Evolutionary conservation across 2,888 invertebrate species (phyloP).

Genomic region (Quadriops clusia): DNA sequence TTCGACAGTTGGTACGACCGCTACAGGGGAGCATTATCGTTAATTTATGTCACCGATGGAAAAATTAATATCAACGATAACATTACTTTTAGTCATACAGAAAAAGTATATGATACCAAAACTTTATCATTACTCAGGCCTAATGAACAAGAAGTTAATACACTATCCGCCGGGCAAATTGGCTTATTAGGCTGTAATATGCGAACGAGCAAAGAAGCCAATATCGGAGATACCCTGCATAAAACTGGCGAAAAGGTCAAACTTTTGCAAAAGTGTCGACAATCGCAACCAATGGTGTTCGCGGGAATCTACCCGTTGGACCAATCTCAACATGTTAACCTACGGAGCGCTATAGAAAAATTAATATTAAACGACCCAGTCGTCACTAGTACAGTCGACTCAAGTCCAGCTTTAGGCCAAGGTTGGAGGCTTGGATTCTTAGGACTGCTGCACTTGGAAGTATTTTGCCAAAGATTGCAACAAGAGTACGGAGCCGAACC

Average conservation of each 20-base stretch:
- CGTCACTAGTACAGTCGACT: constrained; percentile 69
- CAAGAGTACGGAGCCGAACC: constrained; percentile 76
- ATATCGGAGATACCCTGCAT: constrained; percentile 67
- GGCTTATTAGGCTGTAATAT: constrained; percentile 79
- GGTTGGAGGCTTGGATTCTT: constrained; percentile 84
- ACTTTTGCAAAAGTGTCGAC: constrained; percentile 51
- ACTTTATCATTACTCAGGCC: constrained; percentile 72
- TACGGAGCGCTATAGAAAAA: constrained; percentile 78
- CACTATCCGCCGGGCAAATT: constrained; percentile 84
- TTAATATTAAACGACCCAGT: constrained; percentile 90
- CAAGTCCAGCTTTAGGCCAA: constrained; percentile 76
- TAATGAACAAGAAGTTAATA: constrained; percentile 50
- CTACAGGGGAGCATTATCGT: constrained; percentile 68
- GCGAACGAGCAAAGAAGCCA: constrained; percentile 58
- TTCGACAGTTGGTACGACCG: constrained; percentile 93
- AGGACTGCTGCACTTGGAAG: constrained; percentile 78
- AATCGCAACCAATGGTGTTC: constrained; percentile 70
- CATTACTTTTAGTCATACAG: constrained; percentile 58
- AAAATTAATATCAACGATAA: constrained; percentile 58
- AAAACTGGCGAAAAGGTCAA: constrained; percentile 42
- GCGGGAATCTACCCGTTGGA: constrained; percentile 87
- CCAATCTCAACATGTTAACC: constrained; percentile 65
- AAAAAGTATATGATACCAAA: constrained; percentile 67
- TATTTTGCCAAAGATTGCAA: constrained; percentile 72
- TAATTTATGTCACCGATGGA: constrained; percentile 71